Base-by-base conservation (phyloP, 2,113 vertebrate genomes). In the Megaceryle maxima region DNA sequence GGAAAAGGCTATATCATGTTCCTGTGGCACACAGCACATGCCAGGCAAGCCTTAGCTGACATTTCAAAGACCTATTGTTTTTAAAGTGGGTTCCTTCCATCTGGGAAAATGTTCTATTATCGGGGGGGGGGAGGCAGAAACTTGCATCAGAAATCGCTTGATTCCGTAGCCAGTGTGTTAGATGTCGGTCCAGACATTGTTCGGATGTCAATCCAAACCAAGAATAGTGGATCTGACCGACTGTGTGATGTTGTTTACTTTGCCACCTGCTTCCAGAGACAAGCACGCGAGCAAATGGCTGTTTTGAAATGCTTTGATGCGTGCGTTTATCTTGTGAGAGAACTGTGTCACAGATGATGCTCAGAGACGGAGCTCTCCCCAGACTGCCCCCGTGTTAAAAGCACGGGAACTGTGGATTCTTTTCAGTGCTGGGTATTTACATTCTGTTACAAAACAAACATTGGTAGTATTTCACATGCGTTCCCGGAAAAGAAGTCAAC, bases 111-210 rank as follows among this genome's bases (percentile, higher is more conserved):
- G 33, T 75, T 81, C 79, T 77, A 59, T 97, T 93, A 86, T 95
- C 88, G 88, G 46, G 78, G 15, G 74, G 66, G 72, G 77, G 60
- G 73, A 90, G 80, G 79, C 69, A 92, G 79, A 81, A 39, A 98
- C 99, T 99, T 98, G 99, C 99, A 99, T 97, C 99, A 99, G 97
- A 99, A 99, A 97, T 98, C 97, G 60, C 98, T 99, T 4, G 98
- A 98, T 88, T 99, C 99, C 72, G 98, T 97, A 35, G 98, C 98
- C 97, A 98, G 95, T 89, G 99, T 99, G 98, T 99, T 87, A 98
- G 99, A 98, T 99, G 99, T 99, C 80, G 94, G 97, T 99, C 99
- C 99, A 98, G 88, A 98, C 98, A 75, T 99, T 99, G 98, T 99
- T 99, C 83, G 98, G 99, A 96, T 99, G 99, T 99, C 99, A 98